phyloP scores from a whole-genome alignment of 2,113 vertebrate species.

The Echinops telfairi region DNA sequence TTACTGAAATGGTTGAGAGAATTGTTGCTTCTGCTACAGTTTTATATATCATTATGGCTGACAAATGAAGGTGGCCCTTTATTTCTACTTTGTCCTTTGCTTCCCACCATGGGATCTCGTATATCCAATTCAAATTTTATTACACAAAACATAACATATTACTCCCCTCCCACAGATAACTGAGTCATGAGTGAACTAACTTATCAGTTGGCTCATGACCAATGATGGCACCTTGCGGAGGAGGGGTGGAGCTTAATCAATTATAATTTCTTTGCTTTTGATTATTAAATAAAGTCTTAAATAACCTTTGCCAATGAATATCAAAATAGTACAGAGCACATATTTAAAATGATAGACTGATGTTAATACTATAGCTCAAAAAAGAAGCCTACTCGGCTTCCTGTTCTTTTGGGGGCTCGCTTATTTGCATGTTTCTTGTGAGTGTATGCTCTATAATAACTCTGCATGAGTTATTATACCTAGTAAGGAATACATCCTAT shows the following conservation, averaged over 20 bases:
- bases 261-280: neutral
- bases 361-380: neutral
- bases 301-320: neutral
- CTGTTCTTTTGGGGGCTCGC: neutral
- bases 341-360: neutral
- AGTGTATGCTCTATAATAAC: neutral
- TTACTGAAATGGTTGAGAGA: neutral
- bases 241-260: neutral
- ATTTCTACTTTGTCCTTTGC: neutral
- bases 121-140: neutral
- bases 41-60: neutral
- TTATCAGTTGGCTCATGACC: neutral
- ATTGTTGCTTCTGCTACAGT: neutral
- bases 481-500: neutral
- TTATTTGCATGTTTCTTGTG: neutral
- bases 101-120: neutral
- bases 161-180: neutral
- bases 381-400: neutral
- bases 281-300: neutral
- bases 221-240: neutral
- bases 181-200: neutral
- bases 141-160: neutral
- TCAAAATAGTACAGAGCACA: conserved; percentile 51
- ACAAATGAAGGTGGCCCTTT: neutral
- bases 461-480: neutral